Conservation (phyloP, 2,888 invertebrate species). For the Drosophila fungiperda region DNA sequence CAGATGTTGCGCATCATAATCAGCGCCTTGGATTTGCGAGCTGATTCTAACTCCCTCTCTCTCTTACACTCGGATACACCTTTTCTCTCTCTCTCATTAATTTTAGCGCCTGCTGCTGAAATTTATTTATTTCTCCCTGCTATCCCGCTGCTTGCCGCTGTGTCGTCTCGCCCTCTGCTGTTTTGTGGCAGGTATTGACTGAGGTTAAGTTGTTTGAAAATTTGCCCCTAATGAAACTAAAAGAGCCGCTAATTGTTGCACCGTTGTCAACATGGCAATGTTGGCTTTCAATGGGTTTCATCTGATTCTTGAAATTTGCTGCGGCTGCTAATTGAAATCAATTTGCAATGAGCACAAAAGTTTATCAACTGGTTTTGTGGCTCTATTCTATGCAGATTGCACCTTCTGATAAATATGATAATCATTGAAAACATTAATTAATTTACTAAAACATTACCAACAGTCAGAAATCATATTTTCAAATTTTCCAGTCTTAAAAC, state of each 20-base stretch:
- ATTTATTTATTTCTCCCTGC: slow-evolving; percentile 56
- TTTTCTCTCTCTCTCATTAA: slow-evolving; percentile 31
- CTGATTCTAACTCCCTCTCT: not conserved
- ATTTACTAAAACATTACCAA: not conserved
- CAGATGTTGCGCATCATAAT: slow-evolving; percentile 73
- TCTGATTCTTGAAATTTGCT: slow-evolving; percentile 13
- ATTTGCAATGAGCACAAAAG: slow-evolving; percentile 26
- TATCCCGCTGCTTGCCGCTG: slow-evolving; percentile 6
- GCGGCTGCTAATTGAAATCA: slow-evolving; percentile 28
- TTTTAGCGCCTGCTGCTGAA: slow-evolving; percentile 48
- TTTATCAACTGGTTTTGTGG: slow-evolving; percentile 4
- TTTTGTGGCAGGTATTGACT: slow-evolving; percentile 47
- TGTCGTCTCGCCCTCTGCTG: no score
- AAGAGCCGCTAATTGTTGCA: slow-evolving; percentile 69
- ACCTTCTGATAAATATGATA: not conserved
- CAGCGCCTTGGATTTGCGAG: slow-evolving; percentile 27
- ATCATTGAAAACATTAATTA: not conserved
- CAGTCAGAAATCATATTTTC: not conserved
- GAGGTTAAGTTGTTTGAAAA: slow-evolving; percentile 68
- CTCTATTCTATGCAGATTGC: no score
- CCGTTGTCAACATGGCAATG: slow-evolving; percentile 40
- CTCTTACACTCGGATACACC: no score
- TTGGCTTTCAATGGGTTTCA: slow-evolving; percentile 20
- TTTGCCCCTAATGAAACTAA: slow-evolving; percentile 66
- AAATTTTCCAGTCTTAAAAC: not conserved